Percentiles rank a stretch among this genome's conserved stretches.
Conservation (phyloP, 2,888 invertebrate species). For the Arenicola marina region DNA sequence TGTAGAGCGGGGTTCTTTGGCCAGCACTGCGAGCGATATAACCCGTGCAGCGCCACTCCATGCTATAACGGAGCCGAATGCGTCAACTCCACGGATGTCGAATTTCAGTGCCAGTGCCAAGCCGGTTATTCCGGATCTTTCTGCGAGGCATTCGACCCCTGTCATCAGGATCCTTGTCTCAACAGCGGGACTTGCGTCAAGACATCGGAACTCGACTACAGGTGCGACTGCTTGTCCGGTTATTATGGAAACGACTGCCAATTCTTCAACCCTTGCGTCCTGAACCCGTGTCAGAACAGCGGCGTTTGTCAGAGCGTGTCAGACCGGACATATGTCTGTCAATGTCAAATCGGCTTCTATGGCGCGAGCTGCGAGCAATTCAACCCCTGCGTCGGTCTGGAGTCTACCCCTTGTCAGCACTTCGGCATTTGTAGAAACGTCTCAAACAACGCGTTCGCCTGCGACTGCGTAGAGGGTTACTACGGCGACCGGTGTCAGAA, state of each 20-base stretch:
- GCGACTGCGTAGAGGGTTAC: conserved; percentile 33
- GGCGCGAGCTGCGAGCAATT: conserved; percentile 20
- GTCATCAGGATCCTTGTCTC: conserved; percentile 30
- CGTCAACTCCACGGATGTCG: background rate
- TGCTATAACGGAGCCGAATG: background rate
- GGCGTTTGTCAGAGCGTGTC: conserved; percentile 13
- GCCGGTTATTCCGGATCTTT: conserved; percentile 29
- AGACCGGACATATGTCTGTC: conserved; percentile 11
- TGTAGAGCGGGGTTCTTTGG: conserved; percentile 45
- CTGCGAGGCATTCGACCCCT: conserved; percentile 30
- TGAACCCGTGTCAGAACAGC: conserved; percentile 33
- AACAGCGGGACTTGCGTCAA: conserved; percentile 32
- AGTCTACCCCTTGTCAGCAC: conserved; percentile 29
- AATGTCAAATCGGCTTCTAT: conserved; percentile 12
- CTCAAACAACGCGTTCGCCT: conserved; percentile 29
- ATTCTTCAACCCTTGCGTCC: conserved; percentile 23
- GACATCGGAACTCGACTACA: background rate
- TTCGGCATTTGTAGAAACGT: conserved; percentile 24
- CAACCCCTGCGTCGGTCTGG: conserved; percentile 23
- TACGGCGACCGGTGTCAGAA: conserved; percentile 30
- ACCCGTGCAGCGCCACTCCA: conserved; percentile 36
- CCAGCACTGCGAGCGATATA: conserved; percentile 40
- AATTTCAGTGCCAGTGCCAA: background rate
- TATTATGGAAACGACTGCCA: conserved; percentile 29
- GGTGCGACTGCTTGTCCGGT: conserved; percentile 8